Base-by-base conservation (phyloP, 2,888 invertebrate species). In the Nemoura dubitans region DNA sequence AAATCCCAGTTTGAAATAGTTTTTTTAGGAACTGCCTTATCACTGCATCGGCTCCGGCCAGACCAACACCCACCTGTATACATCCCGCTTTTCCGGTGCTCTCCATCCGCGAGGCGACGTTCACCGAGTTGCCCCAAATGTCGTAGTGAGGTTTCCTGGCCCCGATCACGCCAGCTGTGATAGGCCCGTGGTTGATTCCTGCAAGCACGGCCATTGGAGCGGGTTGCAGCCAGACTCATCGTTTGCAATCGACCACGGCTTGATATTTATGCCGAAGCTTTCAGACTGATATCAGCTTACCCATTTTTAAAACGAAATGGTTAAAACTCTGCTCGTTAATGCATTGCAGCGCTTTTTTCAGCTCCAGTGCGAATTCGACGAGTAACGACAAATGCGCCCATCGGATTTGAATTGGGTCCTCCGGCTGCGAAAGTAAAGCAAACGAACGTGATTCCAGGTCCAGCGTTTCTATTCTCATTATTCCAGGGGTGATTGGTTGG, bases 91-190 rank as follows among this genome's bases (percentile, higher is more conserved):
- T 98, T 88, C 99, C 99, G 0, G 98, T 98, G 90, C 98, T 98
- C 91, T 99, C 99, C 99, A 99, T 99, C 87, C 98, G 93, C 0
- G 98, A 98, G 6, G 99, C 98, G 0, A 99, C 98, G 91, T 99
- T 99, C 25, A 98, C 98, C 0, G 98, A 98, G 91, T 98, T 98
- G 0, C 98, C 98, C 98, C 98, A 98, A 89, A 98, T 98, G 91
- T 98, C 98, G 90, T 98, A 98, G 91, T 98, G 98, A 0, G 98
- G 98, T 91, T 98, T 98, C 85, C 97, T 93, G 0, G 98, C 98
- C 21, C 98, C 98, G 89, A 98, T 98, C 5, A 98, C 98, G 0
- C 98, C 98, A 0, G 98, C 98, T 0, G 97, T 98, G 88, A 98
- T 97, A 16, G 98, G 98, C 0, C 98, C 98, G 91, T 98, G 98